These are phyloP conservation scores for Chelmon rostratus DNA, from an alignment of 2,797 vertebrate genomes.

Conservation along the genomic window DNA sequence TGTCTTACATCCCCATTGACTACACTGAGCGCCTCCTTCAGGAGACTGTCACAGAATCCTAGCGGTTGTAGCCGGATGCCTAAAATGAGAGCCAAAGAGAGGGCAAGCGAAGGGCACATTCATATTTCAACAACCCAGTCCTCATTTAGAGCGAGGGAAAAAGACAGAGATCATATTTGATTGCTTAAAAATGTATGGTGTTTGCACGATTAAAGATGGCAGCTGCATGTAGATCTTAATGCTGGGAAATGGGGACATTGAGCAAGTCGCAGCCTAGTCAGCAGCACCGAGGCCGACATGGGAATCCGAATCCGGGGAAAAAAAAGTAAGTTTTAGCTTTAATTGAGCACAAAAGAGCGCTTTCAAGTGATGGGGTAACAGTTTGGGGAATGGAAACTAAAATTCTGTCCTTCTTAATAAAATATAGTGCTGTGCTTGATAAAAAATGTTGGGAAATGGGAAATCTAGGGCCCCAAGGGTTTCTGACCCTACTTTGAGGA, in stretches of 20 bases:
- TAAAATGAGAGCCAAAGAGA: constrained; percentile 67
- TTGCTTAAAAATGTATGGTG: constrained; percentile 75
- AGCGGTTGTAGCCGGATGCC: constrained; percentile 45
- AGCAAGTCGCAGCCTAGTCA: constrained; percentile 43
- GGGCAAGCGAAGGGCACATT: constrained; percentile 75
- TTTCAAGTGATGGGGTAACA: constrained; percentile 39
- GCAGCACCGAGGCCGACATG: constrained; percentile 27
- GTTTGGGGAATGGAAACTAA: constrained; percentile 51
- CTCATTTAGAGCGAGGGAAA: constrained; percentile 40
- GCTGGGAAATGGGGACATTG: constrained; percentile 43
- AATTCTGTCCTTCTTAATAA: constrained; percentile 60
- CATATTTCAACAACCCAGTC: constrained; percentile 80
- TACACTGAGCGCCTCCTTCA: constrained; percentile 31
- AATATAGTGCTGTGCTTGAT: constrained; percentile 51
- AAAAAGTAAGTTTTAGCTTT: constrained; percentile 40
- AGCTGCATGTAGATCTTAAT: constrained; percentile 42
- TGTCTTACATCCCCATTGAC: constrained; percentile 55
- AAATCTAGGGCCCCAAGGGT: constrained; percentile 46
- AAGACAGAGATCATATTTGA: constrained; percentile 65
- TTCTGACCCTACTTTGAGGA: constrained; percentile 61
- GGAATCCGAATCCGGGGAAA: constrained; percentile 23
- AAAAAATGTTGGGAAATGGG: constrained; percentile 56
- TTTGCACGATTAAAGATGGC: constrained; percentile 58
- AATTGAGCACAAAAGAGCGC: constrained; percentile 65
- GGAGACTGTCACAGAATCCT: constrained; percentile 62